Percentiles rank a stretch among this genome's conserved stretches.
These are phyloP conservation scores for Gibbula magus DNA, from an alignment of 2,888 invertebrate genomes.

Conservation along the genomic window DNA sequence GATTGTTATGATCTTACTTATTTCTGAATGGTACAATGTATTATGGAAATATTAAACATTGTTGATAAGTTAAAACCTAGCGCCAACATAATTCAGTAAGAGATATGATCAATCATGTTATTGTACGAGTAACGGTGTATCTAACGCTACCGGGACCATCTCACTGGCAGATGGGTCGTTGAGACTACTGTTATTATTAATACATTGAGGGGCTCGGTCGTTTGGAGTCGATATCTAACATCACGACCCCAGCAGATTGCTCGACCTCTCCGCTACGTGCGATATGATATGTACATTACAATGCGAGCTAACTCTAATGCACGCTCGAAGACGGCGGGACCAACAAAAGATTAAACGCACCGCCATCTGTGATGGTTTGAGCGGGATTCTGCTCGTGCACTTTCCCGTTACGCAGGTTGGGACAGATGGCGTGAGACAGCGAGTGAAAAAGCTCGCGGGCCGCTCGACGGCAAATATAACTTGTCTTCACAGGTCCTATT, in stretches of 20 bases:
- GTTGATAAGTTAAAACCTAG: neutral
- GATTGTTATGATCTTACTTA: no score
- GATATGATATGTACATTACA: conserved; percentile 26
- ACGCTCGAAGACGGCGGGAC: conserved; percentile 7
- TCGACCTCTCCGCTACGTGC: conserved; percentile 6
- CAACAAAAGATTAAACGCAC: conserved; percentile 21
- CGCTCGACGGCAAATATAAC: neutral
- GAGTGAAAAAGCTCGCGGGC: neutral
- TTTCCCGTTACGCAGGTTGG: neutral
- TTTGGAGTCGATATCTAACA: neutral
- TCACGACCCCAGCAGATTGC: neutral
- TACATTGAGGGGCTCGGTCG: neutral
- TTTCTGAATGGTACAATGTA: no score
- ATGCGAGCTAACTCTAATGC: conserved; percentile 10
- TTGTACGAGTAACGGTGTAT: neutral
- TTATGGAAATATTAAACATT: neutral
- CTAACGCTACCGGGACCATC: neutral
- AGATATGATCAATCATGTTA: neutral
- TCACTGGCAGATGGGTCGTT: neutral
- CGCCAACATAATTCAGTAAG: neutral
- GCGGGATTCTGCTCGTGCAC: conserved; percentile 3
- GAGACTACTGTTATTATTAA: neutral
- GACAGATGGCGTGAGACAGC: neutral
- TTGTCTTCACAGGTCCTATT: neutral
- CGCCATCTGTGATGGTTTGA: conserved; percentile 24